Evolutionary conservation across 2,797 vertebrate species (phyloP), one percentile per base, ranked within the genome.

Genomic region (Huso huso): DNA sequence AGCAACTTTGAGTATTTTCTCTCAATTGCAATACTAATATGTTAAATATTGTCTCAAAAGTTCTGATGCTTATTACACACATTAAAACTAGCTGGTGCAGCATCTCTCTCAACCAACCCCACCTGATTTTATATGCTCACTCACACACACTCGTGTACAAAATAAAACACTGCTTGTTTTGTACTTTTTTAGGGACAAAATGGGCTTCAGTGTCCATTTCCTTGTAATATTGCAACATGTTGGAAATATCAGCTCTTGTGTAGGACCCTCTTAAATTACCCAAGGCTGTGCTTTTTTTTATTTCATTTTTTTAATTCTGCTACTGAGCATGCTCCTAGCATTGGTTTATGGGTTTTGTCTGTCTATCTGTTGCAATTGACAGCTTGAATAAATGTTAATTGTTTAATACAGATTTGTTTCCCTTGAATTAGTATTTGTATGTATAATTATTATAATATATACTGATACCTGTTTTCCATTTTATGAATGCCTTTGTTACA

Each of bases 1-100:
- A 82, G 78, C 73, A 83, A 88, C 84, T 83, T 83, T 86, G 82
- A 82, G 83, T 83, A 78, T 83, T 69, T 82, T 87, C 78, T 74
- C 72, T 84, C 85, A 75, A 83, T 82, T 84, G 80, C 80, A 87
- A 86, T 86, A 86, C 84, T 73, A 84, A 78, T 70, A 74, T 72
- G 71, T 79, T 79, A 74, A 80, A 79, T 83, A 58, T 58, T 11
- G 6, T n/a, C 51, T 53, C 6, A 53, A 8, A 58, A 58, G 55
- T 58, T 58, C 2, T n/a, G 12, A 57, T 58, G 55, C 12, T 58
- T 58, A 2, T 58, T 7, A 11, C 13, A n/a, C 13, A 58, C 55
- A 12, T 11, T 58, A 58, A 12, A n/a, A 10, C 55, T 6, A 58
- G 55, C 11, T 58, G 10, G 10, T 58, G 55, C 13, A 10, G 13